phyloP scores from a whole-genome alignment of 2,113 vertebrate genomes.

The Pangasianodon gigas region DNA sequence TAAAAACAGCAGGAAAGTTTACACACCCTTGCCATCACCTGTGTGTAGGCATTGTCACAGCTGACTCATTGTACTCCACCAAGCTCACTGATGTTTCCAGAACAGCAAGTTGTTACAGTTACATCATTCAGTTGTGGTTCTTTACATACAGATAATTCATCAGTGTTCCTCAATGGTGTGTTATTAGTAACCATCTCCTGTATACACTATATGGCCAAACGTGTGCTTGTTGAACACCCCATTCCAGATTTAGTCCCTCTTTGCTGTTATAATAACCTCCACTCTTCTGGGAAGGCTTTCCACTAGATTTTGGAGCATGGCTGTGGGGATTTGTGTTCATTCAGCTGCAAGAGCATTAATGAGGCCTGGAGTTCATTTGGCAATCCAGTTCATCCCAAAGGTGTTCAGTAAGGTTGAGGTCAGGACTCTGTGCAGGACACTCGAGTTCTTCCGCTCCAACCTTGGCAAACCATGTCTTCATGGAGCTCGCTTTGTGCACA shows the following conservation, averaged over 20 bases:
- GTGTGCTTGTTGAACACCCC: not conserved
- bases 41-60: not conserved
- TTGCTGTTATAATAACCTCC: not conserved
- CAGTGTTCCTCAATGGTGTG: not conserved
- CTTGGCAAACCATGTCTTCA: not conserved
- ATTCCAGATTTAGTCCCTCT: not conserved
- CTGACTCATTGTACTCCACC: conserved; percentile 40
- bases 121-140: not conserved
- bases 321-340: not conserved
- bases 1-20: conserved; percentile 29
- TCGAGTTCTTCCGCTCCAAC: not conserved
- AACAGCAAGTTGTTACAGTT: conserved; percentile 1
- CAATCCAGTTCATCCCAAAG: not conserved
- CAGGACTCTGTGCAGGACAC: not conserved
- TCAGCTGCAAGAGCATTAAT: not conserved
- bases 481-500: not conserved
- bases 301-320: not conserved
- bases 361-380: not conserved
- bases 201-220: not conserved
- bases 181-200: not conserved
- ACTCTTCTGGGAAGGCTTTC: not conserved
- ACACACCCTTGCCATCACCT: conserved; percentile 37
- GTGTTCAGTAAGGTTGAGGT: not conserved
- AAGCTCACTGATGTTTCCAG: not conserved
- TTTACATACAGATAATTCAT: not conserved